These are phyloP conservation scores for Habroteleia sp. DNA, from an alignment of 2,888 invertebrate genomes.

Conservation along the genomic window DNA sequence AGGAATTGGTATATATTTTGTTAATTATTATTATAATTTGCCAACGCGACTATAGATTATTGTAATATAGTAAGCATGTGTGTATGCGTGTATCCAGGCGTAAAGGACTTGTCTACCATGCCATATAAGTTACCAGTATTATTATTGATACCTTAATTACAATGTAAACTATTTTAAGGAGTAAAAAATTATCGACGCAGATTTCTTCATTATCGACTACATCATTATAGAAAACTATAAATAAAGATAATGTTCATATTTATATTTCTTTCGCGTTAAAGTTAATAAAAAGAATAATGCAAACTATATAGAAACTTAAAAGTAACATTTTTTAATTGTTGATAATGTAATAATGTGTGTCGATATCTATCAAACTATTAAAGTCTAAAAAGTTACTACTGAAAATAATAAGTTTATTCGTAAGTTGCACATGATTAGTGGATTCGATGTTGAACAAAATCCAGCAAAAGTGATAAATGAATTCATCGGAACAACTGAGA, in stretches of 20 bases:
- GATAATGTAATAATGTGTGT: background rate
- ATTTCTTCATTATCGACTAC: slow-evolving; percentile 13
- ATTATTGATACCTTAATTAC: slow-evolving; percentile 72
- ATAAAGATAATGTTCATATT: no score
- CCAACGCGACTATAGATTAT: slow-evolving; percentile 26
- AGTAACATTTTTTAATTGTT: background rate
- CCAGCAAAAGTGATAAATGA: no score
- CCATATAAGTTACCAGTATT: slow-evolving; percentile 81
- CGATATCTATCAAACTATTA: slow-evolving; percentile 7
- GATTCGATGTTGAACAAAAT: slow-evolving; percentile 14
- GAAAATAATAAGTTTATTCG: slow-evolving; percentile 9
- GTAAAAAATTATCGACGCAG: background rate
- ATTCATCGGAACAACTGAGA: no score
- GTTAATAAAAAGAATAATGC: background rate
- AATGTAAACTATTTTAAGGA: slow-evolving; percentile 31
- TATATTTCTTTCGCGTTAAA: no score
- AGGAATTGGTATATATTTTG: no score
- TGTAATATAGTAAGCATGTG: slow-evolving; percentile 54
- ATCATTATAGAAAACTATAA: no score
- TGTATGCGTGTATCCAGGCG: slow-evolving; percentile 65
- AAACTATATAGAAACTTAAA: no score
- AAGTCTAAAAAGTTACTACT: slow-evolving; percentile 27
- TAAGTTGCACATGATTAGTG: slow-evolving; percentile 25
- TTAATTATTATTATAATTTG: slow-evolving; percentile 4
- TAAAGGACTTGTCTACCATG: slow-evolving; percentile 74